Conservation (phyloP, 2,888 invertebrate genomes). For the Tridacna gigas region DNA sequence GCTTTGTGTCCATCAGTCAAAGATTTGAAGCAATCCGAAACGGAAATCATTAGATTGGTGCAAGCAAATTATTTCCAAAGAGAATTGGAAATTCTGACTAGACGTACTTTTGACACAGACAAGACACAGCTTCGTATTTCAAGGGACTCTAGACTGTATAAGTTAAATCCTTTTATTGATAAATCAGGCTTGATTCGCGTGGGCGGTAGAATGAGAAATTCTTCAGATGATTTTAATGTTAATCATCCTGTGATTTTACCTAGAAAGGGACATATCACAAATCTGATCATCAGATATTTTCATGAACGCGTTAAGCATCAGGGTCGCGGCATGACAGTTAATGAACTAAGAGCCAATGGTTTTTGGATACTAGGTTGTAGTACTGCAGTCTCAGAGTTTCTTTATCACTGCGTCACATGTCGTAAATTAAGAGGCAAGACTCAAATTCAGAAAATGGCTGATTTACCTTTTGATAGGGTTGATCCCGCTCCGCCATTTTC, state of each 20-base stretch:
- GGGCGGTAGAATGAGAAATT: constrained; percentile 31
- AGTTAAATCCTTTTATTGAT: constrained; percentile 61
- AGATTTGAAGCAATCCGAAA: constrained; percentile 24
- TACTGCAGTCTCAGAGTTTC: constrained; percentile 58
- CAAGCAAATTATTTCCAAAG: constrained; percentile 12
- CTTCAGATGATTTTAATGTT: not conserved
- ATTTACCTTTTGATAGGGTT: constrained; percentile 75
- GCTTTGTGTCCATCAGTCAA: not conserved
- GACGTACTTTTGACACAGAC: not conserved
- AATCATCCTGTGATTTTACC: constrained; percentile 66
- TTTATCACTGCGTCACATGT: constrained; percentile 76
- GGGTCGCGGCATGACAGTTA: constrained; percentile 62
- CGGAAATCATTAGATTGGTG: constrained; percentile 18
- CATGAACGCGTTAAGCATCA: constrained; percentile 59
- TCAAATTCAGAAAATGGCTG: constrained; percentile 70
- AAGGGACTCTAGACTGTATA: constrained; percentile 19
- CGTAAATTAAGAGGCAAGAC: constrained; percentile 69
- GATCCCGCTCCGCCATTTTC: constrained; percentile 43
- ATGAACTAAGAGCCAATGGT: constrained; percentile 58
- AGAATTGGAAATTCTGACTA: constrained; percentile 1
- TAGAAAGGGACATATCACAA: constrained; percentile 54
- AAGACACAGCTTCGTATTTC: not conserved
- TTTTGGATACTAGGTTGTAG: constrained; percentile 77
- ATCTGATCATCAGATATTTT: constrained; percentile 54
- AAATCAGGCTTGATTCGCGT: constrained; percentile 56